Base-by-base conservation (phyloP, 2,888 invertebrate species). In the Heterodera filipjevi region DNA sequence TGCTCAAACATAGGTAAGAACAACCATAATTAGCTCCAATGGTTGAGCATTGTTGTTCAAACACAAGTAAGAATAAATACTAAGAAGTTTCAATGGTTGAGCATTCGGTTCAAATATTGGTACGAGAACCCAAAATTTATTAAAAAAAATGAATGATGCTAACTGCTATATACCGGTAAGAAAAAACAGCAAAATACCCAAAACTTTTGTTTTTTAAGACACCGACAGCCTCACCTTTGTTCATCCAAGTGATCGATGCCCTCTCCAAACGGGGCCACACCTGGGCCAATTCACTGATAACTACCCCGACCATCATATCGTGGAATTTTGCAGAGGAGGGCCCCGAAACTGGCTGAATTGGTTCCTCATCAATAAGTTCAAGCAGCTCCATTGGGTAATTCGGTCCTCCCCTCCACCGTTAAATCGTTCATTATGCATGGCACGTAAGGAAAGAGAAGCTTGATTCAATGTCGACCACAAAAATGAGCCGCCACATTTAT, bases 281-380 rank as follows among this genome's bases (percentile, higher is more conserved):
- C 46, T 72, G 1, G 72, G 72, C 19, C 72, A 72, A 8, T 72
- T 72, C 2, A 72, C 72, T 3, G n/a, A 81, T 22, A 77, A 79
- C 22, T 39, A 66, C 30, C 73, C 77, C 0, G 22, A 35, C 3
- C 44, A 77, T 12, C 3, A 75, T 0, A 77, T 77, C n/a, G 8
- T 22, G 12, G 77, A 74, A 2, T 76, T 66, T 22, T 49, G 32
- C 46, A 66, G 66, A 3, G 74, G 66, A 3, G 74, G 46, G 0
- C 59, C 74, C 12, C 2, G 12, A 10, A 12, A 12, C n/a, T n/a
- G n/a, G n/a, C n/a, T n/a, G n/a, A n/a, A n/a, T n/a, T n/a, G 6
- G 8, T 39, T 39, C 8, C 6, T 39, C 39, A 39, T 39, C 39
- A 0, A 39, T 12, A 39, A 39, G 6, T 68, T 68, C 68, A 68